Evolutionary conservation across 2,888 invertebrate species (phyloP).

Genomic region (Habrosyne pyritoides): DNA sequence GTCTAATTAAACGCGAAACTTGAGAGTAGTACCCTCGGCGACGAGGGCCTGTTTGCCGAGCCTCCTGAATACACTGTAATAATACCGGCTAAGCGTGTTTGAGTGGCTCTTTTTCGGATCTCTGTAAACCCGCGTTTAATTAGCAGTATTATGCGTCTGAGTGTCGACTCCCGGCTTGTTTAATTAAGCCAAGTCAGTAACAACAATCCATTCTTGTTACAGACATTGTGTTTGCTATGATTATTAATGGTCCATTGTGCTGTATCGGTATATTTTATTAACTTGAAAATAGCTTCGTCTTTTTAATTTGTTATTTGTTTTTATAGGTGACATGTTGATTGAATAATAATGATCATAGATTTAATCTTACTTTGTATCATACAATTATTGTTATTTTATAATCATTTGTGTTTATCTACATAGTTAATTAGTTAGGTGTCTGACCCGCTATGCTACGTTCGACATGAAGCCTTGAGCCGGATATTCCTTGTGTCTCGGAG

Average conservation of each 20-base stretch:
- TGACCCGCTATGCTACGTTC: slow-evolving; percentile 18
- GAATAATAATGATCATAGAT: background rate
- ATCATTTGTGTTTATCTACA: background rate
- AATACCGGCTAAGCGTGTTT: slow-evolving; percentile 83
- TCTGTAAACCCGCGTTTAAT: slow-evolving; percentile 82
- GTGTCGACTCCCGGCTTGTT: slow-evolving; percentile 79
- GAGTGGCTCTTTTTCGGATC: slow-evolving; percentile 83
- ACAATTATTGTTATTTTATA: background rate
- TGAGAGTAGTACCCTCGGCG: slow-evolving; percentile 81
- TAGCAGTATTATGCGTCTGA: slow-evolving; percentile 81
- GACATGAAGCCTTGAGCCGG: slow-evolving; percentile 15
- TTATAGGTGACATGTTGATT: background rate
- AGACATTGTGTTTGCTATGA: slow-evolving; percentile 56
- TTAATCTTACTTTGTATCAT: background rate
- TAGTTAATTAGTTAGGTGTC: slow-evolving; percentile 34
- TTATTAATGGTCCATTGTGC: slow-evolving; percentile 51
- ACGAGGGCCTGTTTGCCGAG: slow-evolving; percentile 79
- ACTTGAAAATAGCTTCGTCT: background rate
- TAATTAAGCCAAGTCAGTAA: slow-evolving; percentile 82
- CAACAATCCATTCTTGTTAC: slow-evolving; percentile 74
- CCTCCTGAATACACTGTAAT: slow-evolving; percentile 81
- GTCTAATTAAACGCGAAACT: slow-evolving; percentile 84
- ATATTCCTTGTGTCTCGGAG: slow-evolving; percentile 55
- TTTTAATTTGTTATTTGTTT: background rate
- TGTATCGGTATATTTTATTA: slow-evolving; percentile 17